Evolutionary conservation across 2,797 vertebrate genomes (phyloP), one percentile per base, ranked within the genome.

Genomic region (Etheostoma nigrum): DNA sequence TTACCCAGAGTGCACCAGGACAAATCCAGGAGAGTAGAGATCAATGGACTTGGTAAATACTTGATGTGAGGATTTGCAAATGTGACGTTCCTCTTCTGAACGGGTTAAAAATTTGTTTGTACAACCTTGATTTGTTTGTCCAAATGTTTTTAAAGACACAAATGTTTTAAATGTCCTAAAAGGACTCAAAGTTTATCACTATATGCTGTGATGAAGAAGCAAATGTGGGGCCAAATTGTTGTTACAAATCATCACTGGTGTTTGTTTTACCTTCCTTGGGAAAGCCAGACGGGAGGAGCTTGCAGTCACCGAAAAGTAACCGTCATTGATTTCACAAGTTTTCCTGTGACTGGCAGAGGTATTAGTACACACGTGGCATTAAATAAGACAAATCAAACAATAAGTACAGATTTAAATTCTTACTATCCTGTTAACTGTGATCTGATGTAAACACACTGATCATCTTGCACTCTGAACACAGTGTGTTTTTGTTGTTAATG

Each of bases 161-260:
- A 74, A 18, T 79, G 65, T 86, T 87, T 85, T 70, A 85, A 69
- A 82, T 74, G 74, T 83, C 23, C 84, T 73, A 78, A 44, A 81
- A 62, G 55, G 60, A 84, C 76, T 76, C 2, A 33, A 48, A 62
- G 21, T 69, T 69, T 47, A 66, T 74, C 62, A n/a, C 61, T 65
- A 13, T 40, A 66, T 18, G 61, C 67, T 42, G 21, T 44, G 82
- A 60, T 33, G 6, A 47, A 42, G 19, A 8, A 67, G 36, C 73
- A 57, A 40, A 67, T 7, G 1, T 33, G 48, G 27, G 36, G 59
- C 68, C 76, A 76, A 65, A 68, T 78, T 73, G 23, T 67, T 75
- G 33, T 68, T 62, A 53, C 10, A 27, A 25, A 76, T 76, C 62
- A 55, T 58, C 45, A 27, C 27, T 14, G 19, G 36, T 25, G 48